Base-by-base conservation (phyloP, 1,140 invertebrate genomes). In the Dufourea novaeangliae region DNA sequence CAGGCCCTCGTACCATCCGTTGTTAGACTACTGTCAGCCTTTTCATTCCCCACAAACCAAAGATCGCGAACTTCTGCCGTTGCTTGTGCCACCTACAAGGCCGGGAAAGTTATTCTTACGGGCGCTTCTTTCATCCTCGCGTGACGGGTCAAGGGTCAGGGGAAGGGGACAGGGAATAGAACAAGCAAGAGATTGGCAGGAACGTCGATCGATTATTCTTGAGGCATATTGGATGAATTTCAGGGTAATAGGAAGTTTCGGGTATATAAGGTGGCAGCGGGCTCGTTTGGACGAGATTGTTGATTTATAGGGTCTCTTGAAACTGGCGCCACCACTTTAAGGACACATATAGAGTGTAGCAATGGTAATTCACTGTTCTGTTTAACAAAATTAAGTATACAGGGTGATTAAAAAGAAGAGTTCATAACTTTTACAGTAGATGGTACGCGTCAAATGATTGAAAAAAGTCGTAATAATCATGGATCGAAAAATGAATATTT, bases 121-220 rank as follows among this genome's bases (percentile, higher is more conserved):
- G 37, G n/a, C 27, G 39, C n/a, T 70, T 66, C 63, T 67, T 78
- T 68, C n/a, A 61, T 61, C 22, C 50, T 80, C 54, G 68, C 79
- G 67, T 72, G 75, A 61, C 79, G 25, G 75, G 32, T 67, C 44
- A 59, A 22, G 54, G 37, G 39, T 78, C 25, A 44, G 46, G 10
- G 14, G 4, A 8, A 12, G 39, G 8, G 22, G 14, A 0, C 12
- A 32, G 72, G 37, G 10, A 27, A 32, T 7, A 1, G 37, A 41
- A 3, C 0, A 4, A 5, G 17, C 4, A 29, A 17, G 14, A 57
- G 56, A 32, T 37, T 22, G 50, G 37, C 20, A 3, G 32, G 37
- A 12, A 14, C 10, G 25, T 1, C 20, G n/a, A 29, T 14, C 20
- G 61, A 56, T 74, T 56, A 56, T 66, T 74, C 66, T 74, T 56